Percentiles rank a stretch among this genome's conserved stretches.
Evolutionary conservation across 2,113 vertebrate species (phyloP).

Genomic region (Chunga burmeisteri): DNA sequence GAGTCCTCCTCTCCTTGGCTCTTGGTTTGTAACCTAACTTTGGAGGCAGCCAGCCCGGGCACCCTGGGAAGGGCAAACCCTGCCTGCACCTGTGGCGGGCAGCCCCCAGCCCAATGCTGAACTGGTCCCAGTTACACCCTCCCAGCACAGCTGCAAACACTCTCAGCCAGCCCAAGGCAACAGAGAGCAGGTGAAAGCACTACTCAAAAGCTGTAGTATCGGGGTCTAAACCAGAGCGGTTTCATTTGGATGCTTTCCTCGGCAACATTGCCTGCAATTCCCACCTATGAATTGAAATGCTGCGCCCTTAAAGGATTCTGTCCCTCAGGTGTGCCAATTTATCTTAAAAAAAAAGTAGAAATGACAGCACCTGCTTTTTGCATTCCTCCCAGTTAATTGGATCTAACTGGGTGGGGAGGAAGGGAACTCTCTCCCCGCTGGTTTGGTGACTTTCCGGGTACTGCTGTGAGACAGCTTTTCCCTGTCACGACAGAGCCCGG

Average conservation of each 20-base stretch:
- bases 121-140: neutral
- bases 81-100: neutral
- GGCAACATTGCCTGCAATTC: neutral
- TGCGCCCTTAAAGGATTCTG: neutral
- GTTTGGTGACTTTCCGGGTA: neutral
- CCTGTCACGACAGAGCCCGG: neutral
- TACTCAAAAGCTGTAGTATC: neutral
- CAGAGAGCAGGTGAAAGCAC: fast-evolving
- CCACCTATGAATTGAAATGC: neutral
- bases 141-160: neutral
- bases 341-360: neutral
- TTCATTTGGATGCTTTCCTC: neutral
- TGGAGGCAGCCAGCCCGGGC: neutral
- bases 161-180: neutral
- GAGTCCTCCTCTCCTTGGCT: neutral
- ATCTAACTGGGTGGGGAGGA: conserved; percentile 4
- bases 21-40: neutral
- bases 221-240: neutral
- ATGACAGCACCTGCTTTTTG: neutral
- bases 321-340: neutral
- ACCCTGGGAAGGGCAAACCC: neutral
- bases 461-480: neutral
- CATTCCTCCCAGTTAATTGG: conserved; percentile 40
- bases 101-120: neutral
- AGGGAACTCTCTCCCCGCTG: neutral